Percentiles rank a stretch among this genome's conserved stretches.
Conservation (phyloP, 2,113 vertebrate species). For the Rousettus leschenaultii region DNA sequence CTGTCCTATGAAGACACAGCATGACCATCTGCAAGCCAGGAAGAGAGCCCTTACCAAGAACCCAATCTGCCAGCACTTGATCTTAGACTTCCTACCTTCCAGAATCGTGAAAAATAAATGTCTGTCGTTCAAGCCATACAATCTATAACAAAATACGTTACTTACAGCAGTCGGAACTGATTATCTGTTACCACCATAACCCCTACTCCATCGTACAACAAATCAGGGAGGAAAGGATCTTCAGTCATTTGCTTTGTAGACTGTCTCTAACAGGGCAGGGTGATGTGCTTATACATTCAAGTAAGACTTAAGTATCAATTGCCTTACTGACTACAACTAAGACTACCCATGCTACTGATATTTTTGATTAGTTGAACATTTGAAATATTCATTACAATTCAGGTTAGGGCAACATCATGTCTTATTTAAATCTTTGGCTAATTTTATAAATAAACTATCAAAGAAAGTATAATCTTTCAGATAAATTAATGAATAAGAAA, state of each 20-base stretch:
- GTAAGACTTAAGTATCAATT: neutral
- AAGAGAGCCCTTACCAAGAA: neutral
- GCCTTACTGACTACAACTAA: neutral
- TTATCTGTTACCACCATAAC: neutral
- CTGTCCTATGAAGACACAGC: neutral
- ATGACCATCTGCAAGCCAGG: neutral
- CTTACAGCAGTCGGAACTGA: neutral
- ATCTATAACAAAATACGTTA: neutral
- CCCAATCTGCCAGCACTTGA: neutral
- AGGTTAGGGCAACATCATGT: neutral
- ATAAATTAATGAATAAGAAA: constrained; percentile 20
- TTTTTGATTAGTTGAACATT: neutral
- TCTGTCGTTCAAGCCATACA: neutral
- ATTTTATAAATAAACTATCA: constrained; percentile 27
- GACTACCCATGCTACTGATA: neutral
- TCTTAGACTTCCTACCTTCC: neutral
- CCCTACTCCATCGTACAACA: neutral
- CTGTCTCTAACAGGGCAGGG: neutral
- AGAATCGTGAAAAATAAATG: neutral
- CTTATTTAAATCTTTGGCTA: constrained; percentile 35
- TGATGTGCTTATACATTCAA: neutral
- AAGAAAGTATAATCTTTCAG: constrained; percentile 11
- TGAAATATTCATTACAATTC: constrained; percentile 24
- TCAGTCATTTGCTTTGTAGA: neutral
- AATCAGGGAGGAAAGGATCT: neutral